These are phyloP conservation scores for Nephila pilipes DNA, from an alignment of 1,140 invertebrate genomes.

Conservation along the genomic window DNA sequence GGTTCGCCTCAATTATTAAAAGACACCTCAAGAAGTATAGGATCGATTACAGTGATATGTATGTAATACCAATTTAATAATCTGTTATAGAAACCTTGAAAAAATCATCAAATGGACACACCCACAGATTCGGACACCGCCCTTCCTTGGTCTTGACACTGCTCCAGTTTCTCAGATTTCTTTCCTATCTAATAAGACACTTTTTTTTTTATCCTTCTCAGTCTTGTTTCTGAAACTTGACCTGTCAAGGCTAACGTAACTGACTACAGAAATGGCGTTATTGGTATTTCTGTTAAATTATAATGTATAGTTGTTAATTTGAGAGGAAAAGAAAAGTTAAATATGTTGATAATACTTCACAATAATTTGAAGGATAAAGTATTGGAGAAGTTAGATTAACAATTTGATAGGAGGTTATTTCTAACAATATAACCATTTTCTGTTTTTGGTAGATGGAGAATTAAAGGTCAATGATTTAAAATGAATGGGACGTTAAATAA, in stretches of 20 bases:
- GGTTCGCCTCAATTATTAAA: constrained; percentile 7
- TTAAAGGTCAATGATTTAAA: not conserved
- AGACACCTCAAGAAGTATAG: not conserved
- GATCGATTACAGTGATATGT: constrained; percentile 4
- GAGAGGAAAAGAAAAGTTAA: too few relatives aligned
- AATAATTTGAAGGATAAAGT: too few relatives aligned
- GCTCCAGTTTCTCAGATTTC: constrained; percentile 61
- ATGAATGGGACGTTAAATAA: not conserved
- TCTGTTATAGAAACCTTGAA: constrained; percentile 31
- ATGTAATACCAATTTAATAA: constrained; percentile 57
- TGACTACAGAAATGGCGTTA: not conserved
- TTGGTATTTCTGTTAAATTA: not conserved
- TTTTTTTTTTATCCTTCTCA: not conserved
- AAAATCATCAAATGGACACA: constrained; percentile 49
- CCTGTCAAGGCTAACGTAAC: constrained; percentile 62
- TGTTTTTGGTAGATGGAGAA: not conserved
- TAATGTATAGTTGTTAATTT: not conserved
- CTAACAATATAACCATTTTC: not conserved
- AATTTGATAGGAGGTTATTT: too few relatives aligned
- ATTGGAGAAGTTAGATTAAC: too few relatives aligned
- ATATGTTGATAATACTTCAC: too few relatives aligned
- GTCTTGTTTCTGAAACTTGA: constrained; percentile 27
- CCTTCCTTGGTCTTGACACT: constrained; percentile 59
- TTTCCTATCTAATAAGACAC: not conserved
- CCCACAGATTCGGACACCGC: constrained; percentile 41